Percentiles rank a stretch among this genome's conserved stretches.
Evolutionary conservation across 2,113 vertebrate genomes (phyloP).

Genomic region (Cercopithecus mona): DNA sequence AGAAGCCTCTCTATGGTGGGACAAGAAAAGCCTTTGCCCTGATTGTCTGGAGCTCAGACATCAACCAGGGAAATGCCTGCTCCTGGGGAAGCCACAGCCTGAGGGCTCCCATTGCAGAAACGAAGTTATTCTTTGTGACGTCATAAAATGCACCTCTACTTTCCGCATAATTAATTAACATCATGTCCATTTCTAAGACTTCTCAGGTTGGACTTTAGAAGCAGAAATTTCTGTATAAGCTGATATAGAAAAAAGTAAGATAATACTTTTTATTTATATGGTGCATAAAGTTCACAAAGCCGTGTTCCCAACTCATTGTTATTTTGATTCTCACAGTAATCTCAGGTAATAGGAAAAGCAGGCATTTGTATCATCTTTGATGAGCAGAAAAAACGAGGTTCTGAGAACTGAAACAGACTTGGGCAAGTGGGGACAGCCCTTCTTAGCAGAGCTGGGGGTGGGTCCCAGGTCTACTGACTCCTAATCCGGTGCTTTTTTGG

Average conservation of each 20-base stretch:
- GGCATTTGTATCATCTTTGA: neutral
- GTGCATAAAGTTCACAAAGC: too few relatives aligned
- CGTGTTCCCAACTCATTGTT: neutral
- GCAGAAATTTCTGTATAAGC: neutral
- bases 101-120: fast-evolving
- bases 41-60: fast-evolving
- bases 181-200: neutral
- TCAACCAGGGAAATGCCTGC: too few relatives aligned
- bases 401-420: neutral
- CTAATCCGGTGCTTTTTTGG: fast-evolving
- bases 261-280: neutral
- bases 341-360: neutral
- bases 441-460: fast-evolving
- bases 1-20: fast-evolving
- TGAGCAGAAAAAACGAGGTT: neutral
- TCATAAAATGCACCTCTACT: neutral
- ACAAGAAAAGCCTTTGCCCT: fast-evolving
- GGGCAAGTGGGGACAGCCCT: fast-evolving
- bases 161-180: too few relatives aligned
- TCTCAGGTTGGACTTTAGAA: neutral
- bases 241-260: neutral
- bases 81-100: fast-evolving
- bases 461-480: neutral
- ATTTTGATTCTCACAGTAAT: neutral
- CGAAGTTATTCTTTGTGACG: neutral